A percentile compares a stretch with the other conserved stretches of the same genome.
These are phyloP conservation scores for Pseudomugil gertrudae DNA, from an alignment of 2,797 vertebrate species.

Conservation along the genomic window DNA sequence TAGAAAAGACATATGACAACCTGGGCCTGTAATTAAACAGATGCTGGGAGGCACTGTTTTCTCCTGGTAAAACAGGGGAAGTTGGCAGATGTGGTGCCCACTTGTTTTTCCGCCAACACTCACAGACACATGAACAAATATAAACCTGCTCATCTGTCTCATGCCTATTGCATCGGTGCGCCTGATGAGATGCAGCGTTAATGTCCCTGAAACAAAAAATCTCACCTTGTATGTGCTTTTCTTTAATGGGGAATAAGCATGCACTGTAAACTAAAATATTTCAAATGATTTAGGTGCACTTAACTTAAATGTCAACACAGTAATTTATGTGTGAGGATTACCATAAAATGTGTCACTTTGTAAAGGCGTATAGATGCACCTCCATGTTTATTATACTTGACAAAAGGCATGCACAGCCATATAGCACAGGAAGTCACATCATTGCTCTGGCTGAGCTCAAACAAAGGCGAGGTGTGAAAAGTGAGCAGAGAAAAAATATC, in stretches of 20 bases:
- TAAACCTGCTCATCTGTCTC: conserved; percentile 20
- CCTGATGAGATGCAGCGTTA: conserved; percentile 22
- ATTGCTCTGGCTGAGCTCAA: conserved; percentile 11
- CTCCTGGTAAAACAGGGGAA: conserved; percentile 44
- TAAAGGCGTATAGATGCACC: too few relatives aligned
- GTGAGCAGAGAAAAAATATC: conserved; percentile 42
- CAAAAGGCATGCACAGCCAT: too few relatives aligned
- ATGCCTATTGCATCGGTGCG: conserved; percentile 37
- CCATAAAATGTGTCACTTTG: too few relatives aligned
- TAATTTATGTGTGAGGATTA: too few relatives aligned
- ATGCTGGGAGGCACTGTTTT: conserved; percentile 9
- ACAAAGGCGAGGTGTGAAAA: conserved; percentile 7
- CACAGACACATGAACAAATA: conserved; percentile 5
- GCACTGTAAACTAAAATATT: background rate
- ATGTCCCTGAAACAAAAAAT: conserved; percentile 31
- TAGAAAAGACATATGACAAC: conserved; percentile 18
- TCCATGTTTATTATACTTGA: too few relatives aligned
- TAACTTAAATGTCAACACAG: background rate
- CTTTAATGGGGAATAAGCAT: conserved; percentile 1
- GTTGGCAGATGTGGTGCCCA: conserved; percentile 45
- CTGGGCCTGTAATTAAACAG: conserved; percentile 20
- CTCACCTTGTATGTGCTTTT: conserved; percentile 14
- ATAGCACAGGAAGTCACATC: conserved; percentile 44
- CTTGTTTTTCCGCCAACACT: conserved; percentile 48
- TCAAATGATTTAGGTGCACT: background rate